Percentiles rank a stretch among this genome's conserved stretches.
These are phyloP conservation scores for Brotula barbata DNA, from an alignment of 2,797 vertebrate species.

Conservation along the genomic window DNA sequence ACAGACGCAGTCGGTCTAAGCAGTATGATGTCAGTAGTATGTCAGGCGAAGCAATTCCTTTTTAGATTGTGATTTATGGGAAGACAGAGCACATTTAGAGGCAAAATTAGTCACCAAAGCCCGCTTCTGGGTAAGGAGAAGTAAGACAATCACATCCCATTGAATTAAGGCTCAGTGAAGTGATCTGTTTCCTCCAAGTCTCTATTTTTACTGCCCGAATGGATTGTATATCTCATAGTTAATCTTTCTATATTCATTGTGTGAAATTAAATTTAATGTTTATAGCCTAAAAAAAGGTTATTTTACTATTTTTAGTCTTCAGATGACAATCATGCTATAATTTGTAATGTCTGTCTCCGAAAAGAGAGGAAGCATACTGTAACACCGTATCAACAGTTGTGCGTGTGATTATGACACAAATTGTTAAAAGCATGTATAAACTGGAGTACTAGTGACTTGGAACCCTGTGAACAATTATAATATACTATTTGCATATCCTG, in stretches of 20 bases:
- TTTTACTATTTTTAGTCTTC: constrained; percentile 25
- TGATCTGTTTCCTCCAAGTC: constrained; percentile 4
- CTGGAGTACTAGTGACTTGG: no score
- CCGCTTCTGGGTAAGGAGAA: constrained; percentile 1
- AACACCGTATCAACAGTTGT: no score
- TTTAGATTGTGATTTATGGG: constrained; percentile 37
- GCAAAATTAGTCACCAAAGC: constrained; percentile 21
- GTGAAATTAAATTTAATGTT: constrained; percentile 21
- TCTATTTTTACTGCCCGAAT: neutral
- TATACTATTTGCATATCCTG: no score
- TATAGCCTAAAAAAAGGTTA: constrained; percentile 10
- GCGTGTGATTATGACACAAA: no score
- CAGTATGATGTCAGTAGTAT: constrained; percentile 52
- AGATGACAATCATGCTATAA: constrained; percentile 35
- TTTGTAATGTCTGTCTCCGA: constrained; percentile 29
- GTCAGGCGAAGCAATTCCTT: constrained; percentile 37
- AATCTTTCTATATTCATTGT: constrained; percentile 5
- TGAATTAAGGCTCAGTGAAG: neutral
- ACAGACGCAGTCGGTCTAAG: constrained; percentile 46
- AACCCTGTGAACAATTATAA: no score
- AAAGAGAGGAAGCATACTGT: no score
- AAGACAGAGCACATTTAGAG: constrained; percentile 15
- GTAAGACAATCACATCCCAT: constrained; percentile 1
- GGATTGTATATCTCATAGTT: neutral
- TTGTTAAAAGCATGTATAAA: no score